Evolutionary conservation across 2,797 vertebrate species (phyloP).

Genomic region (Onychomys arenicola): DNA sequence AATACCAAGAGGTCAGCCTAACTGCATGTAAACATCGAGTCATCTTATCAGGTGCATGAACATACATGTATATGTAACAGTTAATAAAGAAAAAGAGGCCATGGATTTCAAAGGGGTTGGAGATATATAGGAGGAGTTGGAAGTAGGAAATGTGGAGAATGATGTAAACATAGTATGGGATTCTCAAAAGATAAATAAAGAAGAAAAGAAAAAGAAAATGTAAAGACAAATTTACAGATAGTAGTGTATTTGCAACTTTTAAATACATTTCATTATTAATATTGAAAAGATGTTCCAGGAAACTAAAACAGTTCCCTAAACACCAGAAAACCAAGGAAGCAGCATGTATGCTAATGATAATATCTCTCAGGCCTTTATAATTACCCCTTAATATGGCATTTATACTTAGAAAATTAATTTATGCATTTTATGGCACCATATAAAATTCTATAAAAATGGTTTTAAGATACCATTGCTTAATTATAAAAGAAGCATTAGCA

Average conservation of each 20-base stretch:
- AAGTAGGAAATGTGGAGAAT: background rate
- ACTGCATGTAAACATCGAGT: background rate
- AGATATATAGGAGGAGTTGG: background rate
- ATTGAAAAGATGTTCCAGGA: slow-evolving; percentile 59
- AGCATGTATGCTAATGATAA: slow-evolving; percentile 65
- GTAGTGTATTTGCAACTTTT: slow-evolving; percentile 39
- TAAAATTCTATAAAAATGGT: slow-evolving; percentile 69
- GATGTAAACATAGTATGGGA: background rate
- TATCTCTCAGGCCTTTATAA: slow-evolving; percentile 71
- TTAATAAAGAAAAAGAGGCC: background rate
- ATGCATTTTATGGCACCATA: slow-evolving; percentile 63
- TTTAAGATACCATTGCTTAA: slow-evolving; percentile 69
- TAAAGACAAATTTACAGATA: background rate
- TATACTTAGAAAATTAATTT: slow-evolving; percentile 79
- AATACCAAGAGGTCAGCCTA: background rate
- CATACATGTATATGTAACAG: background rate
- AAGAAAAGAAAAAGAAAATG: background rate
- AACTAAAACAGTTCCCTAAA: slow-evolving; percentile 47
- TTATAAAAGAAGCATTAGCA: slow-evolving; percentile 66
- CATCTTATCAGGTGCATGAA: background rate
- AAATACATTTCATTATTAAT: slow-evolving; percentile 29
- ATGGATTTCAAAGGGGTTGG: background rate
- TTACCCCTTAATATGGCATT: slow-evolving; percentile 68
- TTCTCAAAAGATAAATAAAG: background rate
- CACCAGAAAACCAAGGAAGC: slow-evolving; percentile 61